phyloP scores from a whole-genome alignment of 2,113 vertebrate genomes.

The Thryonomys swinderianus region DNA sequence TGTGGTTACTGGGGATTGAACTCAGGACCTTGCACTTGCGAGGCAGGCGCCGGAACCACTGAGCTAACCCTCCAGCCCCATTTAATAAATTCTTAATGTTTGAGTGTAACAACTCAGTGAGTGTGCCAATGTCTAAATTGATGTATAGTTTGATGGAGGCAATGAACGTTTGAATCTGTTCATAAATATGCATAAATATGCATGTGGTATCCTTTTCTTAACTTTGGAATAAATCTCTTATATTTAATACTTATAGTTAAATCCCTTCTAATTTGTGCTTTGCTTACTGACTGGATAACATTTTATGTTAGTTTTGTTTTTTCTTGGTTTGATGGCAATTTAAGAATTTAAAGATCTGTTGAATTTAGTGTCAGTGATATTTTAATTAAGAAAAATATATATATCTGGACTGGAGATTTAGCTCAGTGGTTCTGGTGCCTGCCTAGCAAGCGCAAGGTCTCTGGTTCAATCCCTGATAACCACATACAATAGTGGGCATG shows the following conservation, averaged over 20 bases:
- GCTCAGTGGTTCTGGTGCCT: too few relatives aligned
- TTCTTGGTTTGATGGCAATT: neutral
- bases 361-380: neutral
- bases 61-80: too few relatives aligned
- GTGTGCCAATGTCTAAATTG: neutral
- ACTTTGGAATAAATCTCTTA: neutral
- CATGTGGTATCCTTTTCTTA: neutral
- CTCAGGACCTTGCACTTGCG: too few relatives aligned
- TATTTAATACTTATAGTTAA: neutral
- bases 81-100: slow-evolving; percentile 5
- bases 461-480: too few relatives aligned
- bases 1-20: too few relatives aligned
- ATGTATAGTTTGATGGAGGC: neutral
- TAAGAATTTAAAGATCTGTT: slow-evolving; percentile 10
- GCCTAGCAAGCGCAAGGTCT: too few relatives aligned
- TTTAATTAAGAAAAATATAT: too few relatives aligned
- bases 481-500: too few relatives aligned
- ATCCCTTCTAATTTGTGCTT: neutral
- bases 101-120: neutral
- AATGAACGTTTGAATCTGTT: neutral
- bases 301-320: slow-evolving; percentile 26
- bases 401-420: too few relatives aligned
- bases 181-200: neutral
- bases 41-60: too few relatives aligned
- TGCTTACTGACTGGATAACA: neutral